Base-by-base conservation (phyloP, 2,113 vertebrate genomes). In the Glaucomys volans region DNA sequence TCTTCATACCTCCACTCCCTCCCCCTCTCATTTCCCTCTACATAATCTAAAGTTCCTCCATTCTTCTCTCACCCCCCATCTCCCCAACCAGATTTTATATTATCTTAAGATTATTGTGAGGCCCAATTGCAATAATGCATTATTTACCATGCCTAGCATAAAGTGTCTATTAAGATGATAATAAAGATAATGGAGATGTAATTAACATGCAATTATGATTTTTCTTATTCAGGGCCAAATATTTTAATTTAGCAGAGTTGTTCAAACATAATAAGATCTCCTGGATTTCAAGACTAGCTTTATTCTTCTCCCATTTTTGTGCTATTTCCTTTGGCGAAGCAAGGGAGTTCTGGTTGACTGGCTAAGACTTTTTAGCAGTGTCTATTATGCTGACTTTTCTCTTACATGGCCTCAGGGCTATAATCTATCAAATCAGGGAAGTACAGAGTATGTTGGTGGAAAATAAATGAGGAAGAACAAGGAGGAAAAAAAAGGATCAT, bases 221-320 rank as follows among this genome's bases (percentile, higher is more conserved):
- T 93, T 90, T 20, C 20, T 77, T 89, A 72, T 88, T 95, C 62
- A 91, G 87, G 59, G 26, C 12, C 59, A 72, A 28, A 3, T 59
- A 66, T 87, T 91, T 72, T 37, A 74, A 64, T 72, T 93, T 87
- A 95, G 64, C 93, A 52, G n/a, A 87, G 12, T 84, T 97, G 75
- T 40, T 57, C 59, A 87, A 96, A 90, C 32, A 50, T n/a, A 82
- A 57, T 82, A 57, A 95, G 79, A 44, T 84, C 32, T 93, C 30
- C n/a, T 50, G 66, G 14, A 40, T 66, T 83, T 84, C 22, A 85
- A 87, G 71, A 67, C 5, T 37, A 52, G 20, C 59, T 87, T 95
- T 64, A 44, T 75, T 54, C 37, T 35, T 64, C 42, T 18, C 18
- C 89, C 37, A 18, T 82, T 85, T 92, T 90, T 75, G 52, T 66